Percentiles rank a stretch among this genome's conserved stretches.
These are phyloP conservation scores for Zaprionus davidi DNA, from an alignment of 1,140 invertebrate species.

Conservation along the genomic window DNA sequence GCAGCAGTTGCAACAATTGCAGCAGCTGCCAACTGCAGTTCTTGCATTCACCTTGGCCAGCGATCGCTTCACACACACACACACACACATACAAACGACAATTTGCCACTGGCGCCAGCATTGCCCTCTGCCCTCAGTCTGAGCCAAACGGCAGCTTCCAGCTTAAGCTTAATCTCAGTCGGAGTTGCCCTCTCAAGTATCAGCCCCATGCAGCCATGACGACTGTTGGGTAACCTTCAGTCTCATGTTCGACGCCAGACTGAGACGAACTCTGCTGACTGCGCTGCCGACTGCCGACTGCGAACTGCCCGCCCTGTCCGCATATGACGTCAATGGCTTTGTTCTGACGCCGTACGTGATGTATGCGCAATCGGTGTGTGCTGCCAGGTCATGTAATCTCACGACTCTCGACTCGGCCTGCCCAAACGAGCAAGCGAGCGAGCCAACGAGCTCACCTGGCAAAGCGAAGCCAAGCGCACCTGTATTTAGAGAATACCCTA, in stretches of 20 bases:
- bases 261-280: not conserved
- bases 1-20: not conserved
- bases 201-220: constrained; percentile 30
- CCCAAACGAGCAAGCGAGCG: too few relatives aligned
- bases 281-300: not conserved
- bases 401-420: not conserved
- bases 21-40: not conserved
- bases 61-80: not conserved
- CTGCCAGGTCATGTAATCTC: constrained; percentile 32
- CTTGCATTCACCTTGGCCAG: not conserved
- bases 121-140: not conserved
- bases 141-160: not conserved
- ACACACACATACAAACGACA: not conserved
- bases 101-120: constrained; percentile 30
- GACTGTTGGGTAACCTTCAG: constrained; percentile 26
- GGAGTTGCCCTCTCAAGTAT: constrained; percentile 7
- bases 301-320: not conserved
- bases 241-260: constrained; percentile 3
- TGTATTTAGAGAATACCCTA: too few relatives aligned
- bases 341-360: constrained; percentile 41
- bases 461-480: too few relatives aligned
- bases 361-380: constrained; percentile 31
- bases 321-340: constrained; percentile 41
- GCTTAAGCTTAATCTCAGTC: not conserved
- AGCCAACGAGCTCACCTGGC: too few relatives aligned